Base-by-base conservation (phyloP, 1,140 invertebrate species). In the Drosophila santomea region DNA sequence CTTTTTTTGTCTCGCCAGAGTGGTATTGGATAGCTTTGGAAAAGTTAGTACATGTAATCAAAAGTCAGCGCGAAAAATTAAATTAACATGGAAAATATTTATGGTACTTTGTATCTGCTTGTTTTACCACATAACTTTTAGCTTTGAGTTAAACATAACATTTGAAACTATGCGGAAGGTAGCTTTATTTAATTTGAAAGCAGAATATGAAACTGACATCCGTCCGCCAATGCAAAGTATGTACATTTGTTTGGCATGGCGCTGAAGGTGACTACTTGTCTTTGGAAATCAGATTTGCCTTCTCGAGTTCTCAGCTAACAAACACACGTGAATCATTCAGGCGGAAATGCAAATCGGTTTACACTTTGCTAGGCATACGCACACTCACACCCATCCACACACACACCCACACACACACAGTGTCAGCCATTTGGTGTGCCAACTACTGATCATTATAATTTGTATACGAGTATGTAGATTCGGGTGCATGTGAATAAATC, bases 371-470 rank as follows among this genome's bases (percentile, higher is more conserved):
- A 74, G 36, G 58, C 79, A 78, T 57, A 67, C 63, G 36, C 73
- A 52, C 52, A n/a, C 20, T 28, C 20, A 20, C 20, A 20, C 20
- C 20, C 47, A 45, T 59, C 35, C 73, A 52, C 52, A 17, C 28
- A 28, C 10, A 4, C 32, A 1, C 47, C 38, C 59, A 36, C 73
- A 52, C 52, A 17, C 28, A 28, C 10, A 4, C 32, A 47, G 35
- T 44, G 41, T 15, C 52, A 50, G 63, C 41, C 60, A 78, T 45
- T 58, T 54, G 32, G 52, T 74, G 60, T 64, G 82, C 68, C 78
- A 86, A 85, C 82, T 86, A 83, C 57, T 73, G 79, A 83, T 86
- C 79, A 86, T 88, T 83, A 84, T 77, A 81, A 64, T 73, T 67
- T 67, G 54, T 73, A 36, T 74, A 55, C 44, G 35, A 55, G 32